Base-by-base conservation (phyloP, 2,113 vertebrate genomes). In the Nothoprocta perdicaria region DNA sequence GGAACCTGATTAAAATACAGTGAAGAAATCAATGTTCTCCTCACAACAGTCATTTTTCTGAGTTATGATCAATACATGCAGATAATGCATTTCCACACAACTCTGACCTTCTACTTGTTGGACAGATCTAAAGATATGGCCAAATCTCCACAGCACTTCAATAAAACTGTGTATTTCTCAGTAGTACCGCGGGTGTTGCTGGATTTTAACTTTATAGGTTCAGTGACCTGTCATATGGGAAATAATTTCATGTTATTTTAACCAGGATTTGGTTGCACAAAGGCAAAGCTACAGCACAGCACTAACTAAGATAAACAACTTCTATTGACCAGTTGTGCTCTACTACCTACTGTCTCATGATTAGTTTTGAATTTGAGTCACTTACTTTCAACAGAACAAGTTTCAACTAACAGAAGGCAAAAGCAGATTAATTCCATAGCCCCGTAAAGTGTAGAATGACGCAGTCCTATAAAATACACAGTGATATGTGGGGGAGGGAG, bases 11-110 rank as follows among this genome's bases (percentile, higher is more conserved):
- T 92, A 93, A 92, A 78, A 92, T 17, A 72, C 82, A 81, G 79
- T 75, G 45, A 86, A 92, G 61, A 93, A 95, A 96, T 96, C 94
- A 58, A 95, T 94, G 79, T 69, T 38, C 33, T 85, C 76, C 93
- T 90, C 77, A 71, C 67, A 78, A 86, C 71, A 95, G 81, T 82
- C 66, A 89, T 55, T 88, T 45, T 92, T 95, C 68, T 94, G 83
- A 91, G 66, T 83, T 89, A 83, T n/a, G 15, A 95, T 94, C 93
- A 79, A 93, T 94, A 66, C 66, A 71, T 15, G 55, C 61, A 92
- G 79, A 94, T 88, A 93, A 94, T 88, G 77, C 58, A 55, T 74
- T 94, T 93, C 66, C 62, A 94, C 27, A 46, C 29, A 93, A 73
- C 66, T 89, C 82, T 91, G 88, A 92, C 89, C 91, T 88, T 94